Evolutionary conservation across 1,140 invertebrate genomes (phyloP), one percentile per base, ranked within the genome.

Genomic region (Reticulitermes speratus): DNA sequence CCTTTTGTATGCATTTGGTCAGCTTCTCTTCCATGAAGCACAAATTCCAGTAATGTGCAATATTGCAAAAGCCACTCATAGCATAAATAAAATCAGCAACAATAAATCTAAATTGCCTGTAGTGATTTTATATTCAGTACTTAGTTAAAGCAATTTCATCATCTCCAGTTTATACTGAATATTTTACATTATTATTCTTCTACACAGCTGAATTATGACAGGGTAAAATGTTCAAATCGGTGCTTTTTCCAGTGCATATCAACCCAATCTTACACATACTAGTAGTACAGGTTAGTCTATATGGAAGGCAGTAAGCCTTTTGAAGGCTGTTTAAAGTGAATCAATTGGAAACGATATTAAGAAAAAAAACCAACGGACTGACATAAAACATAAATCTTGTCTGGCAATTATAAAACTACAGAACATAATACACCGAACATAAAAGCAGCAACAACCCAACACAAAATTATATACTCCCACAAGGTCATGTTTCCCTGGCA

Each of bases 401-500:
- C 7, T 75, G 65, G 25, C 2, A 75, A 75, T 75, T 75, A 75
- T 75, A 75, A 75, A 75, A 75, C 25, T 75, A 30, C n/a, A 16
- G 65, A 75, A 75, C 65, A 30, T 30, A 75, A 75, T 14, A 75
- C n/a, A 75, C 65, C n/a, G n/a, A 75, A 75, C 14, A 75, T 30
- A 75, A 75, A 75, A 75, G 65, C 25, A 75, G n/a, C 65, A n/a
- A 75, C 30, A 30, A 75, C 25, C 65, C 25, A 75, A 75, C 65
- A 75, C 25, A 75, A 30, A 75, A 75, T 75, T 11, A 75, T 75
- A 30, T 75, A 75, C n/a, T 75, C 65, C 65, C 65, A 75, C n/a
- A 75, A 75, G 65, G 65, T 30, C 25, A 25, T 75, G 65, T 85
- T 48, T 85, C 85, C 85, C 75, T 65, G 85, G 84, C n/a, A 11